phyloP scores from a whole-genome alignment of 2,888 invertebrate genomes.

The Tetramorium bicarinatum region DNA sequence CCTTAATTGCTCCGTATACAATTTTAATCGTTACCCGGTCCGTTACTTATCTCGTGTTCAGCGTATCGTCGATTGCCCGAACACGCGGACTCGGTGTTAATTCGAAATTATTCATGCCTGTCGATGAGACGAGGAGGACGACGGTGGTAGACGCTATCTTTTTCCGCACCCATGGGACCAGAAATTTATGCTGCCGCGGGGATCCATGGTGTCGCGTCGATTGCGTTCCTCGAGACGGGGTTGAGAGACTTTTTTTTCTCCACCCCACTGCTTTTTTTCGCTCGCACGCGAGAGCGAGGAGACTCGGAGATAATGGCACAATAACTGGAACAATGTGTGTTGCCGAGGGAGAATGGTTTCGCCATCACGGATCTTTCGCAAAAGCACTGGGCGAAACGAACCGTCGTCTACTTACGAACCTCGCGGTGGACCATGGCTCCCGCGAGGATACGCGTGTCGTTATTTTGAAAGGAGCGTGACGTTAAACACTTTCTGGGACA shows the following conservation, averaged over 20 bases:
- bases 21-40: constrained; percentile 18
- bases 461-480: constrained; percentile 41
- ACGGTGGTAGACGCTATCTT: constrained; percentile 36
- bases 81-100: constrained; percentile 29
- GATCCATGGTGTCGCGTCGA: constrained; percentile 50
- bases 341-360: constrained; percentile 41
- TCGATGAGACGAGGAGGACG: constrained; percentile 45
- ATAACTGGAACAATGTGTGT: constrained; percentile 63
- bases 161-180: constrained; percentile 56
- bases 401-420: constrained; percentile 47
- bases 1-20: constrained; percentile 21
- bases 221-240: constrained; percentile 33
- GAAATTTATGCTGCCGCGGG: constrained; percentile 67
- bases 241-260: constrained; percentile 60
- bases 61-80: constrained; percentile 13
- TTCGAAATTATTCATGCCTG: constrained; percentile 61
- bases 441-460: constrained; percentile 58
- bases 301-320: constrained; percentile 65
- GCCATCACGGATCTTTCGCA: constrained; percentile 56
- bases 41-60: constrained; percentile 17
- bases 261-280: constrained; percentile 4
- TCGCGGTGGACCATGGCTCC: constrained; percentile 56
- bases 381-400: constrained; percentile 62
- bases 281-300: constrained; percentile 38
- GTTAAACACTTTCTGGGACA: constrained; percentile 26